phyloP scores from a whole-genome alignment of 2,113 vertebrate species.

The Seriola dumerili region DNA sequence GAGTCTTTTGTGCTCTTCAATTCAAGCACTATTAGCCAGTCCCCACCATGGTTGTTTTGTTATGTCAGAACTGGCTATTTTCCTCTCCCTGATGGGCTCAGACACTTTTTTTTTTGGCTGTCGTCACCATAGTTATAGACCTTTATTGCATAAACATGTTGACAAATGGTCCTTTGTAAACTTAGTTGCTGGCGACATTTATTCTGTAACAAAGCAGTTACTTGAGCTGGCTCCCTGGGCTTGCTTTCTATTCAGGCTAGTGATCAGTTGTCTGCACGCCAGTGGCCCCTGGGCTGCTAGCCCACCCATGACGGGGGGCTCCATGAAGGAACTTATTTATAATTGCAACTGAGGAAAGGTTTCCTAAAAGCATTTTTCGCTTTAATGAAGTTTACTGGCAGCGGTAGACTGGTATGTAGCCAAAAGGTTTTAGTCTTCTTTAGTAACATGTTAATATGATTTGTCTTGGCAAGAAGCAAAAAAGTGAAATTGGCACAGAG shows the following conservation, averaged over 20 bases:
- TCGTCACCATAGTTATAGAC: slow-evolving; percentile 74
- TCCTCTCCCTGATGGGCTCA: slow-evolving; percentile 51
- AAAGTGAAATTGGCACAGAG: slow-evolving; percentile 79
- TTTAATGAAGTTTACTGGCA: slow-evolving; percentile 84
- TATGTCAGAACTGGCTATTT: slow-evolving; percentile 54
- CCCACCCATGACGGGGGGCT: slow-evolving; percentile 85
- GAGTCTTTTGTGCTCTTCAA: slow-evolving; percentile 58
- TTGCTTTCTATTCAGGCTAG: slow-evolving; percentile 84
- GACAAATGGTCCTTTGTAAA: slow-evolving; percentile 87
- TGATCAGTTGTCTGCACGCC: slow-evolving; percentile 86
- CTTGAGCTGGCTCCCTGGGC: slow-evolving; percentile 84
- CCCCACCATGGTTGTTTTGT: slow-evolving; percentile 42
- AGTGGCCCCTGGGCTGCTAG: slow-evolving; percentile 80
- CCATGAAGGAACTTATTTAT: slow-evolving; percentile 86
- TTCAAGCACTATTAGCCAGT: slow-evolving; percentile 43
- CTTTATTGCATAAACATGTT: slow-evolving; percentile 86
- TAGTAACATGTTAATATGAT: slow-evolving; percentile 85
- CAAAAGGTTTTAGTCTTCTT: slow-evolving; percentile 84
- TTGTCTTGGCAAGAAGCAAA: slow-evolving; percentile 83
- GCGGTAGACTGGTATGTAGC: slow-evolving; percentile 61
- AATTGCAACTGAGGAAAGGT: slow-evolving; percentile 83
- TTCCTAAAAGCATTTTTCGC: slow-evolving; percentile 82
- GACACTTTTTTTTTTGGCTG: slow-evolving; percentile 53
- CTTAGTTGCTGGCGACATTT: slow-evolving; percentile 83
- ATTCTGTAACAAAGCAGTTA: slow-evolving; percentile 87